phyloP scores from a whole-genome alignment of 1,140 invertebrate genomes.

The Melipona quadrifasciata region DNA sequence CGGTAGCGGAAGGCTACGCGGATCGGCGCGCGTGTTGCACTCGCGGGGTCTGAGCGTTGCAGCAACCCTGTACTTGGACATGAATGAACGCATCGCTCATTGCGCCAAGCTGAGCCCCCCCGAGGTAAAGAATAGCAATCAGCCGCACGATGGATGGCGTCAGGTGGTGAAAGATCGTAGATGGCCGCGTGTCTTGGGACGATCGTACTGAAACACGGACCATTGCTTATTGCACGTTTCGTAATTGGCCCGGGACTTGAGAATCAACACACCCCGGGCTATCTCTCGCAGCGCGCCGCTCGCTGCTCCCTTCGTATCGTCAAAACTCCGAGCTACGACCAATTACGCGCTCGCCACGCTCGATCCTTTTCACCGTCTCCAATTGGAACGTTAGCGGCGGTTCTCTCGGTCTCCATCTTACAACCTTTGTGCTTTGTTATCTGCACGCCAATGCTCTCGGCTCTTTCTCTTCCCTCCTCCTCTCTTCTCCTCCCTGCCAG shows the following conservation, averaged over 20 bases:
- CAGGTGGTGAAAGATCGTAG: slow-evolving; percentile 72
- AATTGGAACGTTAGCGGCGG: neutral
- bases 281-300: slow-evolving; percentile 8
- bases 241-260: slow-evolving; percentile 53
- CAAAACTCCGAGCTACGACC: slow-evolving; percentile 30
- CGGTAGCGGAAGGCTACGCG: neutral
- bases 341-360: slow-evolving; percentile 20
- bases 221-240: slow-evolving; percentile 56
- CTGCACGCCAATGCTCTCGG: neutral
- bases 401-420: neutral
- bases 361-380: neutral
- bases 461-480: too few relatives aligned
- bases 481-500: too few relatives aligned
- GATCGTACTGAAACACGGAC: slow-evolving; percentile 30
- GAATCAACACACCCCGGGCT: slow-evolving; percentile 57
- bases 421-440: neutral
- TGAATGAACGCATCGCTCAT: slow-evolving; percentile 76
- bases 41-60: neutral
- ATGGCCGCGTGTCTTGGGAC: slow-evolving; percentile 58
- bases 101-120: slow-evolving; percentile 56
- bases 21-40: neutral
- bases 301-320: slow-evolving; percentile 7
- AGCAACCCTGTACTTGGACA: slow-evolving; percentile 52
- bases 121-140: slow-evolving; percentile 72
- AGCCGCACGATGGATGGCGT: slow-evolving; percentile 73